Evolutionary conservation across 1,140 invertebrate genomes (phyloP).

Genomic region (Ceratina australensis): DNA sequence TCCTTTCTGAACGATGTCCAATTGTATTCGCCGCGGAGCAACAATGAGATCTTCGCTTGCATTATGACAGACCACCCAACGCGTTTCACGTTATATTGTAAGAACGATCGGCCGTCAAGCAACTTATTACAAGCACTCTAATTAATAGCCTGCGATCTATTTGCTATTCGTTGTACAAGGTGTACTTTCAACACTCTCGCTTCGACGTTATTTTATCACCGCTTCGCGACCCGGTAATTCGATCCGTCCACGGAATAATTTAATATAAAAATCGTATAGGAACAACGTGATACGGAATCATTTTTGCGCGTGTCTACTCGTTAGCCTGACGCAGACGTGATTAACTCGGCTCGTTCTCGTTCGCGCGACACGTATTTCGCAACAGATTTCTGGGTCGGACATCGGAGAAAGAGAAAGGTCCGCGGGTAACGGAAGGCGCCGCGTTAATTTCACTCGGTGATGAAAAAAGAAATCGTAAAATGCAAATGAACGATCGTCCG

Average conservation of each 20-base stretch:
- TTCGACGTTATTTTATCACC: no score
- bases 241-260: no score
- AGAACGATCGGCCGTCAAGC: background rate
- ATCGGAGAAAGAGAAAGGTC: slow-evolving; percentile 12
- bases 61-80: slow-evolving; percentile 10
- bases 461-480: slow-evolving; percentile 76
- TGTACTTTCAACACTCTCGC: no score
- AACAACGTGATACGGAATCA: no score
- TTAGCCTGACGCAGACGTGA: no score
- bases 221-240: no score
- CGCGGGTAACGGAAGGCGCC: slow-evolving; percentile 48
- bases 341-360: no score
- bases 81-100: background rate
- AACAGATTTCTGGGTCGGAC: slow-evolving; percentile 49
- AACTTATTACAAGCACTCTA: no score
- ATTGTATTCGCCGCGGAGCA: no score
- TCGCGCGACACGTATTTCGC: background rate
- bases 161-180: background rate
- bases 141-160: background rate
- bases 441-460: slow-evolving; percentile 75
- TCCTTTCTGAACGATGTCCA: no score
- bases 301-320: no score
- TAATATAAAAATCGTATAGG: no score
- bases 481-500: slow-evolving; percentile 73
- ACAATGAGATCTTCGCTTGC: background rate